Evolutionary conservation across 37 sponge, comb jelly and placozoan genomes (phyloP).

Genomic region (Mnemiopsis leidyi): DNA sequence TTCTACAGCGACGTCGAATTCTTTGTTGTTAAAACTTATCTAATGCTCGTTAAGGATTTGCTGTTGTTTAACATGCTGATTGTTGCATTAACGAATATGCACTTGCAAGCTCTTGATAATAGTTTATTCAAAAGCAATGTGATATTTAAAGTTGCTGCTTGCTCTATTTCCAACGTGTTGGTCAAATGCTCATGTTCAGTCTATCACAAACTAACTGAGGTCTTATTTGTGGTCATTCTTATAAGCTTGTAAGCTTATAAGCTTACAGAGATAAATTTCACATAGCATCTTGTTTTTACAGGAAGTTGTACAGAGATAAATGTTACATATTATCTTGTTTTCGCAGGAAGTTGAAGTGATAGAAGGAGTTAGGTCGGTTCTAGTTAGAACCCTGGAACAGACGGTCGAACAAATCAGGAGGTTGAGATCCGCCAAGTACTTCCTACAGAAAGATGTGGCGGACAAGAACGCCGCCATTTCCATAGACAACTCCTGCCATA

Average conservation of each 20-base stretch:
- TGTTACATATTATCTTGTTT: background rate
- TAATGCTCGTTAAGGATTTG: background rate
- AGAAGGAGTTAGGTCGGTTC: constrained; percentile 78
- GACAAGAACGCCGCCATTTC: constrained; percentile 80
- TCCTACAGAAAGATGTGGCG: constrained; percentile 89
- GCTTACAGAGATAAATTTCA: too few species aligned
- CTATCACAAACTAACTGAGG: too few species aligned
- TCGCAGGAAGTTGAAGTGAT: constrained; percentile 86
- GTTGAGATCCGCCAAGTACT: constrained; percentile 80
- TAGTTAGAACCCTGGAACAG: constrained; percentile 82
- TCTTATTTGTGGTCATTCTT: too few species aligned
- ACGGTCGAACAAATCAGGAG: constrained; percentile 87
- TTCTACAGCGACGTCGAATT: background rate
- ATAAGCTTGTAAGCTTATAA: too few species aligned
- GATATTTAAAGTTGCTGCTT: background rate
- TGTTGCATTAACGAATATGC: background rate
- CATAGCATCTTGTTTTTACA: too few species aligned
- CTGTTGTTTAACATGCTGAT: background rate
- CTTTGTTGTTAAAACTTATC: background rate
- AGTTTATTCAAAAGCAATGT: background rate
- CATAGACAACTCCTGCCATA: constrained; percentile 76
- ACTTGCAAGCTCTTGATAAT: background rate
- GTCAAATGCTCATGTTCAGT: too few species aligned
- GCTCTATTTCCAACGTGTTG: background rate
- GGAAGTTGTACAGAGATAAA: too few species aligned